A percentile compares a stretch with the other conserved stretches of the same genome.
Evolutionary conservation across 2,888 invertebrate genomes (phyloP).

Genomic region (Atrina japonica): DNA sequence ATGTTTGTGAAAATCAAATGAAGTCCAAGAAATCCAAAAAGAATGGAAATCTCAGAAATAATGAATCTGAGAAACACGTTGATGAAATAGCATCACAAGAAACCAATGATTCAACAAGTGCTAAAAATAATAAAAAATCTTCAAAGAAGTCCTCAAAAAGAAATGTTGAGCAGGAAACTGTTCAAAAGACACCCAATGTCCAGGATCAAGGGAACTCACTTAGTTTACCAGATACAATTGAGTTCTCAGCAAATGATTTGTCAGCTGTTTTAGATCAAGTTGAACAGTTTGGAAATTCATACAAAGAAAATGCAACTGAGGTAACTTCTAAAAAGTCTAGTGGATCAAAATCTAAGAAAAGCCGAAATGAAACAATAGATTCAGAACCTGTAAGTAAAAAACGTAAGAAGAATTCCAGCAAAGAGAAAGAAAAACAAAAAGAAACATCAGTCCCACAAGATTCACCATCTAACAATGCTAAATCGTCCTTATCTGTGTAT

Average conservation of each 20-base stretch:
- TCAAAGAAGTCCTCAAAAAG: slow-evolving; percentile 17
- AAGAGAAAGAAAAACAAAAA: slow-evolving; percentile 34
- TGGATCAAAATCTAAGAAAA: slow-evolving; percentile 55
- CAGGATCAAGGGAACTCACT: slow-evolving; percentile 37
- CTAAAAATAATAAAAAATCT: slow-evolving; percentile 22
- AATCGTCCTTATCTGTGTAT: slow-evolving; percentile 62
- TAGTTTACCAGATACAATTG: slow-evolving; percentile 71
- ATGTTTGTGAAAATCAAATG: slow-evolving; percentile 6
- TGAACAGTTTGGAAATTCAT: slow-evolving; percentile 65
- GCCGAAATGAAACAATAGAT: slow-evolving; percentile 47
- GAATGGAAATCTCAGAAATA: background rate
- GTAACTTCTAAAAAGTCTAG: slow-evolving; percentile 47
- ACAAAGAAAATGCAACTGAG: slow-evolving; percentile 39
- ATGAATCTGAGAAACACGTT: background rate
- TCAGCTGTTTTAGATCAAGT: slow-evolving; percentile 77
- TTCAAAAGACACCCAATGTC: slow-evolving; percentile 1
- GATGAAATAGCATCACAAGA: background rate
- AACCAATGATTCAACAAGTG: background rate
- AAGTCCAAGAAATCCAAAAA: slow-evolving; percentile 43
- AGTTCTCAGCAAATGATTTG: slow-evolving; percentile 74
- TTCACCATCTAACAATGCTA: slow-evolving; percentile 10
- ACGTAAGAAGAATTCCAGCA: slow-evolving; percentile 55
- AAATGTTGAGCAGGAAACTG: slow-evolving; percentile 1
- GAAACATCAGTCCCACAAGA: slow-evolving; percentile 10
- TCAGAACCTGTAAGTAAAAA: slow-evolving; percentile 61